phyloP scores from a whole-genome alignment of 2,113 vertebrate species.

The Albula glossodonta region DNA sequence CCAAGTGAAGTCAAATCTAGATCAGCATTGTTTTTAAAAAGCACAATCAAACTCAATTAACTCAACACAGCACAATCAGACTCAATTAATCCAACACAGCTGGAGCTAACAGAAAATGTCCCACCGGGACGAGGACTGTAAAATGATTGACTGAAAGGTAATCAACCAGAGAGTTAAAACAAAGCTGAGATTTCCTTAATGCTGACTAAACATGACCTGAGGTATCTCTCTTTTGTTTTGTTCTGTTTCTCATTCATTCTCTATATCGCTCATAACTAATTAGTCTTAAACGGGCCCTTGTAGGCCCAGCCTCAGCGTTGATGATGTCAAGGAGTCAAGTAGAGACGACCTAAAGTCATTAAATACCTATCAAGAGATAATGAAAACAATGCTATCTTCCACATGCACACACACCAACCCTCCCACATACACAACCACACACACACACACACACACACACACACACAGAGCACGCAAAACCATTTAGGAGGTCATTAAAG shows the following conservation, averaged over 20 bases:
- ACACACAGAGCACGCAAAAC: background rate
- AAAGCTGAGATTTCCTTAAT: background rate
- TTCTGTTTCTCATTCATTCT: background rate
- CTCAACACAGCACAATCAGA: background rate
- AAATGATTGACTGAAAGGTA: background rate
- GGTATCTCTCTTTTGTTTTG: background rate
- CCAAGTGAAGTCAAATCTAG: background rate
- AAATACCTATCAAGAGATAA: constrained; percentile 1
- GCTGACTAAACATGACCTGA: background rate
- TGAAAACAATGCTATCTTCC: background rate
- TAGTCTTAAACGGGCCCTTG: background rate
- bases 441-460: background rate
- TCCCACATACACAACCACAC: too few relatives aligned
- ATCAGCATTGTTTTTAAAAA: background rate
- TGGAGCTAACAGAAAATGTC: background rate
- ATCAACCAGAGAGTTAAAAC: background rate
- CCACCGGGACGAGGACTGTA: background rate
- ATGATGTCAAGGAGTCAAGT: background rate
- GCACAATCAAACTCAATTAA: background rate
- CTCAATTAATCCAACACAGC: background rate
- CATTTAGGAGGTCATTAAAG: background rate
- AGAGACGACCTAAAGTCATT: background rate
- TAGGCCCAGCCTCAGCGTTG: background rate
- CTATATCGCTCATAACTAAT: background rate
- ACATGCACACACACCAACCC: background rate